Evolutionary conservation across 2,113 vertebrate species (phyloP), one percentile per base, ranked within the genome.

Genomic region (Laticauda laticaudata): DNA sequence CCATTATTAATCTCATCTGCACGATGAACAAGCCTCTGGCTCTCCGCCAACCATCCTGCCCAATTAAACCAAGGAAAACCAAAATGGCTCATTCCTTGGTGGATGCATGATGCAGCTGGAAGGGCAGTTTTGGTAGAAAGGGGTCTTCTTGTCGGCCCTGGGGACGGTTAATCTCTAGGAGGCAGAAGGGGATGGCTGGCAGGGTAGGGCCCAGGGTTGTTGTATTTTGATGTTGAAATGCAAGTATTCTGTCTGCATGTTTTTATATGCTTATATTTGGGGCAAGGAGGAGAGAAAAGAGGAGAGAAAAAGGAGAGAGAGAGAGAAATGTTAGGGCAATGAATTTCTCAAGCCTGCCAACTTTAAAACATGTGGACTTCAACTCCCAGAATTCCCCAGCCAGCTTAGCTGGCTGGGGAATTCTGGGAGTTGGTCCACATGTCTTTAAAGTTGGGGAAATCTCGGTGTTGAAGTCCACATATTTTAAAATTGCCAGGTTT

Each of bases 171-270:
- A 34, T 61, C 43, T 75, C 39, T 29, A 64, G 15, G 93, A 86
- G 45, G 18, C 34, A 34, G 91, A 45, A 45, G 55, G 24, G 39
- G 39, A 51, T 24, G 34, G 64, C 6, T 39, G 64, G 61, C 56
- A 59, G 20, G 88, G 3, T 43, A 34, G 55, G 23, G 29, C 29
- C 29, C 64, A 26, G 89, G 29, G 20, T 24, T 88, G 90, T 61
- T 89, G 90, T 91, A 53, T 89, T 89, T 91, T 93, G 93, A 91
- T 93, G 93, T 91, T 86, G 93, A 89, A 57, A 91, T 89, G 93
- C 90, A 89, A 91, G 90, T 93, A 93, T 93, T 91, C 87, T 91
- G 59, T 91, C 64, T 86, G 93, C 93, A 93, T 89, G 93, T 89
- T 93, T 93, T 93, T 91, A 86, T 93, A 93, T 53, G 29, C 43